Evolutionary conservation across 2,797 vertebrate species (phyloP), one percentile per base, ranked within the genome.

Genomic region (Sebastiscus albofasciatus): DNA sequence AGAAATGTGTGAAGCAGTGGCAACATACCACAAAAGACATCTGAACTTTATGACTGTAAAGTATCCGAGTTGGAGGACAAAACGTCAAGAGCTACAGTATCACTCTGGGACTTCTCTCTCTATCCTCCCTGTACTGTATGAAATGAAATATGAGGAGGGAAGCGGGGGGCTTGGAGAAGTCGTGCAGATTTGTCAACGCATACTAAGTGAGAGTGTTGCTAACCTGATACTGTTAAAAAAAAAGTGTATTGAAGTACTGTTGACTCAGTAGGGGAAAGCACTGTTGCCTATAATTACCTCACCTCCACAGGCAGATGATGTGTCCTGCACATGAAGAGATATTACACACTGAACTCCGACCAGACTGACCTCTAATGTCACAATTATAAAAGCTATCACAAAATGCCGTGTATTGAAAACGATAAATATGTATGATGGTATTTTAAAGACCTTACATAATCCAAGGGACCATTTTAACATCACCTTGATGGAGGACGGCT

Each of bases 221-320:
- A 72, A 84, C 78, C 69, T 78, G 79, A 82, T 75, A 72, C 71
- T 81, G 62, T 72, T 84, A 49, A 72, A 80, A 91, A 70, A 16
- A 42, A 39, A 39, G 72, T 75, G 46, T 68, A 62, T 5, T 75
- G 58, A 80, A 69, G 72, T 59, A 10, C 72, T 73, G 75, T 80
- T 75, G 78, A 81, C 46, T 85, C 72, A 78, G 70, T 62, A 26
- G 82, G 68, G 58, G 76, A 87, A 83, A 77, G 42, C 42, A 46
- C 42, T 12, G 36, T 72, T 80, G 75, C 75, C 52, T 83, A 62
- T 72, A 85, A 86, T 88, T 80, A 79, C 58, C 77, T 77, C 82
- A 79, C 72, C 72, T 82, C 56, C 60, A 31, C 70, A 78, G 65
- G 73, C 76, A 42, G 77, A 84, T 54, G 79, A 84, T 54, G 62